A percentile compares a stretch with the other conserved stretches of the same genome.
Evolutionary conservation across 2,888 invertebrate species (phyloP).

Genomic region (Noctua fimbriata): DNA sequence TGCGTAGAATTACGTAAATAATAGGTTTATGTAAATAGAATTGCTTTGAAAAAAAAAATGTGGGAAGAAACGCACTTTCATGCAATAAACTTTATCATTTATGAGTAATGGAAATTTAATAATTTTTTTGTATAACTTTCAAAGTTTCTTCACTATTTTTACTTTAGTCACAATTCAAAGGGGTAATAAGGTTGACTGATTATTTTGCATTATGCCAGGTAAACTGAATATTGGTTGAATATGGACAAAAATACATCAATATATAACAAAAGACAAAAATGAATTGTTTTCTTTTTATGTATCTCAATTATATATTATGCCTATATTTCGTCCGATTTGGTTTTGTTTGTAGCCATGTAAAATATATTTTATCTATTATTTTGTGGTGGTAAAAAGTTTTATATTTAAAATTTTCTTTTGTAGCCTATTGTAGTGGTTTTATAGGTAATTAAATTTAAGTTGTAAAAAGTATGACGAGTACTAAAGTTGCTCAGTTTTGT

Average conservation of each 20-base stretch:
- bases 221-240: conserved; percentile 54
- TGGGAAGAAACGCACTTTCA: conserved; percentile 68
- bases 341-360: conserved; percentile 56
- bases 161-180: conserved; percentile 64
- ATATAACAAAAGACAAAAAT: conserved; percentile 64
- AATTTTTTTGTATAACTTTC: conserved; percentile 59
- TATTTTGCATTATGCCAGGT: conserved; percentile 59
- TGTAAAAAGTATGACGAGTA: conserved; percentile 81
- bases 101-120: conserved; percentile 59
- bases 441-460: conserved; percentile 83
- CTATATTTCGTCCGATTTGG: conserved; percentile 42
- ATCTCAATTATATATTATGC: conserved; percentile 44
- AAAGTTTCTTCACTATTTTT: conserved; percentile 48
- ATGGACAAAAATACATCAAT: conserved; percentile 61
- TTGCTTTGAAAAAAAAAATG: conserved; percentile 77
- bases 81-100: conserved; percentile 69
- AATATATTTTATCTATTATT: conserved; percentile 64
- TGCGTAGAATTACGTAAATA: conserved; percentile 79
- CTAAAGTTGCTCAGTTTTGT: conserved; percentile 78
- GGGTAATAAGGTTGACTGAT: conserved; percentile 66
- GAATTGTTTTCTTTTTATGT: conserved; percentile 54
- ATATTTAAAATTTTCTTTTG: conserved; percentile 74
- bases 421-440: conserved; percentile 82
- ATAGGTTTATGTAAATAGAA: conserved; percentile 87
- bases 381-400: conserved; percentile 78